Evolutionary conservation across 2,888 invertebrate species (phyloP), one percentile per base, ranked within the genome.

Genomic region (Eudasyphora cyanicolor): DNA sequence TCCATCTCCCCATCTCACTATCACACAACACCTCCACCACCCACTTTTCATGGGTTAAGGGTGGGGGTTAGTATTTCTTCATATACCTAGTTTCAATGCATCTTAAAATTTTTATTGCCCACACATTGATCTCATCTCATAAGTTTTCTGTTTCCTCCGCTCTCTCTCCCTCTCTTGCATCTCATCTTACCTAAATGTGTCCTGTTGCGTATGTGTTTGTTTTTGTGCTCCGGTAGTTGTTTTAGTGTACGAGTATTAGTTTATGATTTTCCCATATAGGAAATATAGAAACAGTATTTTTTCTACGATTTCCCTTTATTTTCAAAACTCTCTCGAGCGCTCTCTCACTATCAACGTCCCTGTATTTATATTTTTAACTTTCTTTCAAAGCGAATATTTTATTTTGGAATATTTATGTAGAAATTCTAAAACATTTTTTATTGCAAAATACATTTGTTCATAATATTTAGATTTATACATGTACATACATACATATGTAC

Each of bases 281-380:
- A 76, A 76, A 38, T 82, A 51, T 14, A 54, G 17, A 10, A 27
- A 64, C 21, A 12, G 67, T 69, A 70, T 76, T 83, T 82, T 82
- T 57, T 17, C n/a, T n/a, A 76, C 73, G 82, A 83, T 82, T 84
- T 84, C 85, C 84, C 84, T 82, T 62, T 79, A 86, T 87, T 86
- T 85, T 73, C 38, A 21, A 78, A 83, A 84, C 86, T 45, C 5
- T 24, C 57, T 2, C 7, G 32, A 35, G 17, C 24, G 27, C 32
- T 14, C 29, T 60, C 73, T 76, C 17, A 57, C 42, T 76, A 51
- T n/a, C n/a, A 49, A 29, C 70, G 77, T 71, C 62, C 81, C 78
- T 45, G 42, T 73, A 84, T 84, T 81, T 76, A 60, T 49, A 79
- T 76, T 69, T 69, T 69, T 74, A 62, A 42, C 42, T 42, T 74